Conservation (phyloP, 2,888 invertebrate species). For the Stictocephala bisonia region DNA sequence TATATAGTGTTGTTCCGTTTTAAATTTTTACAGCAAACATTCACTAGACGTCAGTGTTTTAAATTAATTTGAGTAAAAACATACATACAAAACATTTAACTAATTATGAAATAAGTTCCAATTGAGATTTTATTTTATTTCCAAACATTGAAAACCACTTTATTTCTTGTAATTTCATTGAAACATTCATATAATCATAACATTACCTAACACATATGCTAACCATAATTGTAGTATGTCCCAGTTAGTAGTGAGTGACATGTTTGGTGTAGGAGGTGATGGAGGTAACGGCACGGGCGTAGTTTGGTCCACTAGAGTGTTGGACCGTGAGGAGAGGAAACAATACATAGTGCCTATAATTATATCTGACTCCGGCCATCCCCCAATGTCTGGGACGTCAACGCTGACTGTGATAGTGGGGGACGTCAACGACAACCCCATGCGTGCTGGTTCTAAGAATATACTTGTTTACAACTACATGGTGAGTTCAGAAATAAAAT, state of each 20-base stretch:
- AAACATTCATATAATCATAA: no score
- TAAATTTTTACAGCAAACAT: no score
- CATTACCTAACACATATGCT: no score
- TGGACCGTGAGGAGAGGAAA: constrained; percentile 90
- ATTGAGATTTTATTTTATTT: no score
- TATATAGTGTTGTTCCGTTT: no score
- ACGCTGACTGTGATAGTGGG: constrained; percentile 92
- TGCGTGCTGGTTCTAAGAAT: constrained; percentile 86
- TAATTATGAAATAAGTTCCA: no score
- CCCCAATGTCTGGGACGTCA: constrained; percentile 80
- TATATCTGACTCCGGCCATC: constrained; percentile 87
- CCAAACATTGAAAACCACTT: no score
- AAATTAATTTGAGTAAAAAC: no score
- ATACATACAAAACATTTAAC: no score
- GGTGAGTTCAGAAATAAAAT: no score
- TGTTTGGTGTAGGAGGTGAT: constrained; percentile 71
- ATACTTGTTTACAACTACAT: constrained; percentile 96
- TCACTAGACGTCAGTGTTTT: no score
- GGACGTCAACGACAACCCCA: constrained; percentile 93
- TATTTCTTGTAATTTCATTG: no score
- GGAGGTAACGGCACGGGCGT: constrained; percentile 98
- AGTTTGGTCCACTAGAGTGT: constrained; percentile 83
- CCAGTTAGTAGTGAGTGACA: not conserved
- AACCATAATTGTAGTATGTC: not conserved
- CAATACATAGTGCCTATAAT: constrained; percentile 89